Conservation (phyloP, 2,888 invertebrate species). For the Caenorhabditis afra region DNA sequence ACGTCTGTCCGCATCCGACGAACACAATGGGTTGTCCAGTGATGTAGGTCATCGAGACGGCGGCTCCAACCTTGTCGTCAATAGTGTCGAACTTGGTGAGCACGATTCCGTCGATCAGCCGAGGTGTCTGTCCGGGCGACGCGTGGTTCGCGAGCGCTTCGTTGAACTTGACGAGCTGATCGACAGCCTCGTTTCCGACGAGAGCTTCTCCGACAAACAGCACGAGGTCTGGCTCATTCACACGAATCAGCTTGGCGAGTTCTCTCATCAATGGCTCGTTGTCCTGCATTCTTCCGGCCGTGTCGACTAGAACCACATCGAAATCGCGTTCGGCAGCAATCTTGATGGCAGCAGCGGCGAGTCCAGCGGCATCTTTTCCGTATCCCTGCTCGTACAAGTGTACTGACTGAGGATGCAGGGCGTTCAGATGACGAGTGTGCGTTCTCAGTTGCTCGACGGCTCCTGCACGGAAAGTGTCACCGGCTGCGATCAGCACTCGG, state of each 20-base stretch:
- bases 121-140: slow-evolving; percentile 86
- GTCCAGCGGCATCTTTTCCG: slow-evolving; percentile 98
- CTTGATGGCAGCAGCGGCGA: slow-evolving; percentile 94
- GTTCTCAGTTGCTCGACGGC: slow-evolving; percentile 98
- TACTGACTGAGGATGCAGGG: slow-evolving; percentile 87
- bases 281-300: slow-evolving; percentile 99
- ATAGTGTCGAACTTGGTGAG: slow-evolving; percentile 99
- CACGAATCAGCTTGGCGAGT: slow-evolving; percentile 94
- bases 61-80: slow-evolving; percentile 98
- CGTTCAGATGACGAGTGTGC: slow-evolving; percentile 92
- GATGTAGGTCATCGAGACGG: slow-evolving; percentile 99
- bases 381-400: slow-evolving; percentile 97
- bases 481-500: slow-evolving; percentile 96
- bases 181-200: slow-evolving; percentile 99
- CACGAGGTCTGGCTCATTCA: slow-evolving; percentile 97
- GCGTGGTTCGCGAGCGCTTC: slow-evolving; percentile 92
- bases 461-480: slow-evolving; percentile 96
- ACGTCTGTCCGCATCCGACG: slow-evolving; percentile 99
- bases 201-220: slow-evolving; percentile 99
- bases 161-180: slow-evolving; percentile 98
- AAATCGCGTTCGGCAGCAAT: slow-evolving; percentile 85
- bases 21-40: slow-evolving; percentile 99
- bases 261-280: slow-evolving; percentile 99
- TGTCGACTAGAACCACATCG: slow-evolving; percentile 97
- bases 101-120: slow-evolving; percentile 98